Percentiles rank a stretch among this genome's conserved stretches.
Evolutionary conservation across 1,140 invertebrate species (phyloP).

Genomic region (Episyrphus balteatus): DNA sequence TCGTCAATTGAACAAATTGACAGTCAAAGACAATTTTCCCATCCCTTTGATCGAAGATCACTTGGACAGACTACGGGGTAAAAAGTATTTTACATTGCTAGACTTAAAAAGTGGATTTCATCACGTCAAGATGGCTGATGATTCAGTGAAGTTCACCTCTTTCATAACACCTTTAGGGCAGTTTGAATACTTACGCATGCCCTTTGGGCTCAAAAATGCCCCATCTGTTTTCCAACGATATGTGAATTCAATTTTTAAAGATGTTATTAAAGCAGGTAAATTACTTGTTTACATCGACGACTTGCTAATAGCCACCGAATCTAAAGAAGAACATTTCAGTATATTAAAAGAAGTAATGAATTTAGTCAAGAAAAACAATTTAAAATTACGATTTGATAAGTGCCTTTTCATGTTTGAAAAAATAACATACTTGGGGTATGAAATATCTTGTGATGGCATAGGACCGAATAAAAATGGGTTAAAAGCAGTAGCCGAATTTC

Average conservation of each 20-base stretch:
- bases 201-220: too few species aligned
- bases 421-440: conserved; percentile 13
- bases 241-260: neutral
- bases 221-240: too few species aligned
- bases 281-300: conserved; percentile 12
- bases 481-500: conserved; percentile 9
- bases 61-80: conserved; percentile 21
- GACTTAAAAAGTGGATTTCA: conserved; percentile 20
- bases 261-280: neutral
- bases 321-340: conserved; percentile 7
- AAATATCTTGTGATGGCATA: conserved; percentile 15
- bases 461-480: conserved; percentile 17
- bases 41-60: conserved; percentile 37
- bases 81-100: conserved; percentile 24
- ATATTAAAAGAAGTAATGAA: conserved; percentile 7
- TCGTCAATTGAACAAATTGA: conserved; percentile 23
- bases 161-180: too few species aligned
- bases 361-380: too few species aligned
- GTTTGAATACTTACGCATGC: too few species aligned
- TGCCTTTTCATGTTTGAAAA: conserved; percentile 8
- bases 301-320: conserved; percentile 8
- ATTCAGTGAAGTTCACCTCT: conserved; percentile 8
- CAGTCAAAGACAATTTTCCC: conserved; percentile 30
- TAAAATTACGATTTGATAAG: too few species aligned
- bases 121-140: conserved; percentile 8